These are phyloP conservation scores for Cololabis saira DNA, from an alignment of 2,113 vertebrate species.

Conservation along the genomic window DNA sequence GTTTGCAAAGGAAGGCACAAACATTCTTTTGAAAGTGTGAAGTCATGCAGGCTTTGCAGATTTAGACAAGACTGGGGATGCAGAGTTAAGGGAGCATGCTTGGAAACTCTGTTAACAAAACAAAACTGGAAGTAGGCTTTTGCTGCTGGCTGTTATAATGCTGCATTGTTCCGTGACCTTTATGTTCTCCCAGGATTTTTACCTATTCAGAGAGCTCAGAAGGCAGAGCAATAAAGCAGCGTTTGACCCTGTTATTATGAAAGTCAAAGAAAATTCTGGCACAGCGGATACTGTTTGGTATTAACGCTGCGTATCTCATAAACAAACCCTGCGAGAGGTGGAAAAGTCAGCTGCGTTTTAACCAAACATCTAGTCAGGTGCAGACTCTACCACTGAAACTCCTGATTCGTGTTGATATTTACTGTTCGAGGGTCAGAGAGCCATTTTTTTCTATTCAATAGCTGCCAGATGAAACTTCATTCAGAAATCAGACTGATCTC, in stretches of 20 bases:
- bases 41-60: not conserved
- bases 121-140: not conserved
- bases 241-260: slow-evolving; percentile 55
- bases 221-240: slow-evolving; percentile 22
- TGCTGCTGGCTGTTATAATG: slow-evolving; percentile 20
- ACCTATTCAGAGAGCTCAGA: slow-evolving; percentile 26
- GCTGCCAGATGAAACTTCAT: slow-evolving; percentile 8
- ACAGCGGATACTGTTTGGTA: slow-evolving; percentile 48
- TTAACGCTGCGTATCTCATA: slow-evolving; percentile 51
- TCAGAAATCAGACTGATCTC: slow-evolving; percentile 5
- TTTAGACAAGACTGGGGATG: not conserved
- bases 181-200: slow-evolving; percentile 14
- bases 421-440: slow-evolving; percentile 42
- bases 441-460: slow-evolving; percentile 31
- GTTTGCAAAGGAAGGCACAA: slow-evolving; percentile 4
- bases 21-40: slow-evolving; percentile 10
- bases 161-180: slow-evolving; percentile 24
- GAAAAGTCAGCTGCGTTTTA: slow-evolving; percentile 56
- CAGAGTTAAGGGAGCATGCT: not conserved
- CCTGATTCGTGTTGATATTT: slow-evolving; percentile 67
- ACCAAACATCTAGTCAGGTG: slow-evolving; percentile 58
- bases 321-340: slow-evolving; percentile 37
- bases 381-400: slow-evolving; percentile 42
- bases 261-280: slow-evolving; percentile 59
- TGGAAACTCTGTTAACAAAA: not conserved